A percentile compares a stretch with the other conserved stretches of the same genome.
These are phyloP conservation scores for Leptinotarsa lineolata DNA, from an alignment of 1,140 invertebrate genomes.

Conservation along the genomic window DNA sequence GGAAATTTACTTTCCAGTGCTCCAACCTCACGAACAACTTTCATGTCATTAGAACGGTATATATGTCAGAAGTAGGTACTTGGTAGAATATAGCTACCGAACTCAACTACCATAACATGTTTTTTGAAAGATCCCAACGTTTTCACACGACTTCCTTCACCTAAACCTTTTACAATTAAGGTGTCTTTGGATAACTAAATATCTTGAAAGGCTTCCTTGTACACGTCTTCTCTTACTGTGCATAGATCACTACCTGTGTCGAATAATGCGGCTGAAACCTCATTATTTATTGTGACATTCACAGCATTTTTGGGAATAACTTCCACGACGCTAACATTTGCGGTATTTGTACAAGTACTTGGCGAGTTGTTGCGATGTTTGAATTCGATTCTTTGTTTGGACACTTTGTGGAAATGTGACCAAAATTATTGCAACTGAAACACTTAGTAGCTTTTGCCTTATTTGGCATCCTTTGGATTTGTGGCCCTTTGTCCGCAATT, in stretches of 20 bases:
- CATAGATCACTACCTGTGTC: slow-evolving; percentile 25
- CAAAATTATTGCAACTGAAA: slow-evolving; percentile 26
- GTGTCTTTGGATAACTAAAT: slow-evolving; percentile 1
- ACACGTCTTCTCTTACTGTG: slow-evolving; percentile 20
- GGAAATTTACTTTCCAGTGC: no score
- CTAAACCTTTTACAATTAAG: slow-evolving; percentile 14
- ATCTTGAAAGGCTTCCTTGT: slow-evolving; percentile 11
- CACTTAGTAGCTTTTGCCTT: slow-evolving; percentile 24
- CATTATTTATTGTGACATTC: slow-evolving; percentile 7
- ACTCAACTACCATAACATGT: slow-evolving; percentile 6
- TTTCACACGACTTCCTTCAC: slow-evolving; percentile 10
- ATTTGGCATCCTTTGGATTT: slow-evolving; percentile 20
- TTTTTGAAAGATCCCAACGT: slow-evolving; percentile 26
- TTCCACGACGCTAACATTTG: background rate
- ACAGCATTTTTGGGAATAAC: background rate
- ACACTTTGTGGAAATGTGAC: slow-evolving; percentile 18
- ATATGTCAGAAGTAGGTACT: no score
- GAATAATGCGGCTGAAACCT: slow-evolving; percentile 1
- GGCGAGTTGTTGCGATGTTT: no score
- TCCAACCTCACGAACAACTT: no score
- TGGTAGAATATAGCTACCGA: no score
- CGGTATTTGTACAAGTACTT: background rate
- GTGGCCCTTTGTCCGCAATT: slow-evolving; percentile 26
- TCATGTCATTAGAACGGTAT: no score
- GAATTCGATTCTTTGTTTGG: background rate